Evolutionary conservation across 2,888 invertebrate genomes (phyloP).

Genomic region (Perdita meconis): DNA sequence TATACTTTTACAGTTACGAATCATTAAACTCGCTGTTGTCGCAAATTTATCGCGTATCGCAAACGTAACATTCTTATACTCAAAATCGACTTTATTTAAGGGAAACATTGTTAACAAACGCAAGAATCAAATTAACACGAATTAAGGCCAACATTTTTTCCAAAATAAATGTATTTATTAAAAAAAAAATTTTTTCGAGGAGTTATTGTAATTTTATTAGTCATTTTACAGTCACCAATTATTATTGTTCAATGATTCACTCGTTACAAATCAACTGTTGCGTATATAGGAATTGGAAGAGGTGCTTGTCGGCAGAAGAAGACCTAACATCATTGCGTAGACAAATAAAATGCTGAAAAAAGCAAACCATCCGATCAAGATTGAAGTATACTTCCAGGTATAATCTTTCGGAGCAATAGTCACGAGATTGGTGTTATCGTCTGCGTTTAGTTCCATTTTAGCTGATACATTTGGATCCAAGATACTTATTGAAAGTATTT

Average conservation of each 20-base stretch:
- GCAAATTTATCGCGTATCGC: slow-evolving; percentile 11
- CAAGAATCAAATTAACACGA: slow-evolving; percentile 27
- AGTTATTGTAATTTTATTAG: too few relatives aligned
- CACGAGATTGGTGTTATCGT: slow-evolving; percentile 71
- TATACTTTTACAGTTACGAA: slow-evolving; percentile 30
- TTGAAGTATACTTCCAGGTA: slow-evolving; percentile 72
- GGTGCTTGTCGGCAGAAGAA: slow-evolving; percentile 56
- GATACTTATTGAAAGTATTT: slow-evolving; percentile 73
- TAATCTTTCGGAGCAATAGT: slow-evolving; percentile 50
- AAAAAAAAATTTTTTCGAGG: slow-evolving; percentile 31
- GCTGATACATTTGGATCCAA: slow-evolving; percentile 76
- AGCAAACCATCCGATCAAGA: slow-evolving; percentile 75
- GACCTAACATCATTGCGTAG: slow-evolving; percentile 71
- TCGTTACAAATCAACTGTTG: background rate
- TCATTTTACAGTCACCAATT: too few relatives aligned
- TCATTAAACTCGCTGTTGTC: slow-evolving; percentile 18
- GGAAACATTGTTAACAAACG: slow-evolving; percentile 40
- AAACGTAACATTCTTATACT: slow-evolving; percentile 30
- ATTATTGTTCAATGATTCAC: background rate
- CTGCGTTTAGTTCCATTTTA: slow-evolving; percentile 67
- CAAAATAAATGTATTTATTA: slow-evolving; percentile 74
- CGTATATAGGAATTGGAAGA: background rate
- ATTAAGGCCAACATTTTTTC: slow-evolving; percentile 61
- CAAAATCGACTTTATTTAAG: slow-evolving; percentile 20
- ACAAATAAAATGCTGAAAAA: slow-evolving; percentile 67